Base-by-base conservation (phyloP, 30 jellyfish, hydroid and myxozoan species). In the Hydractinia echinata region DNA sequence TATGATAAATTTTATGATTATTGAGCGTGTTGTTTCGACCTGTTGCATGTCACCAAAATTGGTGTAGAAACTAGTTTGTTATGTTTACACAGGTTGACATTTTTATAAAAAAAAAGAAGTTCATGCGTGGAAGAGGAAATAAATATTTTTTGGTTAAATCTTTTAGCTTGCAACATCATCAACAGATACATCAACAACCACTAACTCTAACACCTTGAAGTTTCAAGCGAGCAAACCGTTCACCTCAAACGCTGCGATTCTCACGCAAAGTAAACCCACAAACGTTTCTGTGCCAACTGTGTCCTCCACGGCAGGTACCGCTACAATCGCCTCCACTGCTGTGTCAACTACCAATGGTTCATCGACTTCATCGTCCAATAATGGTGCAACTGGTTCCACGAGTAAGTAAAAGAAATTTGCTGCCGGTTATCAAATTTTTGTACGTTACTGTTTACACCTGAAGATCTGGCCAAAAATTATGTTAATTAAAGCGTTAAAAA, bases 241-340 rank as follows among this genome's bases (percentile, higher is more conserved):
- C 52, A 61, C 89, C 68, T 16, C 73, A 10, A 55, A 76, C 53
- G 54, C 86, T 1, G 84, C 68, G 9, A 51, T 76, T n/a, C 67
- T 72, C 5, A 21, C 61, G 14, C 51, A 76, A 48, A 66, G 60
- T 8, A 44, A 76, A 21, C 61, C 83, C 0, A 14, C 85, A 51
- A 81, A 78, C 51, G 64, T 79, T 44, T 8, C 84, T 2, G 58
- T 88, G 48, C 72, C 96, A 72, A 76, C 91, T 13, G 51, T 19
- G 51, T 20, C 87, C 4, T 14, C 71, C 5, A 69, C 62, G 49
- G 49, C 82, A n/a, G 68, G 11, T 55, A 10, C 87, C 51, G 55
- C 72, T 51, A 53, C 88, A 20, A 60, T 89, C 15, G 49, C 79
- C 71, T 16, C 85, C 4, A 48, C 85, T 56, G 77, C 81, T 0